Percentiles rank a stretch among this genome's conserved stretches.
phyloP scores from a whole-genome alignment of 2,797 vertebrate genomes.

The Schizopygopsis pylzovi region DNA sequence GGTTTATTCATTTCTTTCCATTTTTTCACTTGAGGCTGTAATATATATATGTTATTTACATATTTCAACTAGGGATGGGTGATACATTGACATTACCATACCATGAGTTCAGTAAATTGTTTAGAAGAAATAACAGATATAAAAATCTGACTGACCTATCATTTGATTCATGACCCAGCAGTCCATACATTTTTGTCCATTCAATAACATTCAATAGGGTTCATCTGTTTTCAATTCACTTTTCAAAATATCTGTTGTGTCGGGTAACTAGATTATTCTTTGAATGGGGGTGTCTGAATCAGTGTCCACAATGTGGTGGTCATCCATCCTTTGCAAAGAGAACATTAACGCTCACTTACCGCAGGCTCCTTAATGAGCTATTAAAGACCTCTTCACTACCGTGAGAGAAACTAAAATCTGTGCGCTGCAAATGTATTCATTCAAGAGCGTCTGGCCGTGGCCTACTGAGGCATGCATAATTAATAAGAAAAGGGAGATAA shows the following conservation, averaged over 20 bases:
- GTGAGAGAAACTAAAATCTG: slow-evolving; percentile 25
- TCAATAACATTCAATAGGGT: neutral
- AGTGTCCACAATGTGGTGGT: slow-evolving; percentile 19
- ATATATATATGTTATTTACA: neutral
- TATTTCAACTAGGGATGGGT: neutral
- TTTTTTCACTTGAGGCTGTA: neutral
- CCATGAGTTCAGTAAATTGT: neutral
- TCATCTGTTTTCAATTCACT: neutral
- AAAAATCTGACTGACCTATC: neutral
- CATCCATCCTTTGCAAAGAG: slow-evolving; percentile 23
- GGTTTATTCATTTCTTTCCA: neutral
- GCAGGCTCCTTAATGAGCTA: slow-evolving; percentile 49
- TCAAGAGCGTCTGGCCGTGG: slow-evolving; percentile 39
- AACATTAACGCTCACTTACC: slow-evolving; percentile 57
- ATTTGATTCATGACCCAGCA: neutral
- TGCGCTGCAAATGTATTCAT: slow-evolving; percentile 49
- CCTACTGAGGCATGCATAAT: slow-evolving; percentile 63
- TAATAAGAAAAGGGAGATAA: slow-evolving; percentile 63
- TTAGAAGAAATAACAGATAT: neutral
- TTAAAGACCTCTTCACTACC: slow-evolving; percentile 51
- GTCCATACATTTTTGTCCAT: neutral
- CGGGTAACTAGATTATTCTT: neutral
- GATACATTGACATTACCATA: neutral
- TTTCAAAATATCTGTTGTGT: neutral
- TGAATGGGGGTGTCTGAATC: slow-evolving; percentile 14